Base-by-base conservation (phyloP, 2,113 vertebrate species). In the Xenus cinereus region DNA sequence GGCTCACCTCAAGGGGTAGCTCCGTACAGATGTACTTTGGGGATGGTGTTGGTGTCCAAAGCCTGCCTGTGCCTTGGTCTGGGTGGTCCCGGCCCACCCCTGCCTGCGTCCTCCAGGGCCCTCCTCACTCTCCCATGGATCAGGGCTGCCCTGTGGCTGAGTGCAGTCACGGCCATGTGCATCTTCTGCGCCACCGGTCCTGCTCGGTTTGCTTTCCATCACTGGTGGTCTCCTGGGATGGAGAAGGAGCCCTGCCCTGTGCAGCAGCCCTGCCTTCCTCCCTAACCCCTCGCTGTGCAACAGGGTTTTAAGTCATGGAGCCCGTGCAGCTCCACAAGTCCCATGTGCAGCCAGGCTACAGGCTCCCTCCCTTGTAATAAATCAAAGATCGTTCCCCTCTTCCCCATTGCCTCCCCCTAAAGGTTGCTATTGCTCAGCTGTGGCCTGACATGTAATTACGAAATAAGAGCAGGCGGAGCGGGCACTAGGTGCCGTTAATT, bases 391-490 rank as follows among this genome's bases (percentile, higher is more conserved):
- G 46, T 78, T 56, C 59, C 41, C 24, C 26, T 20, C 72, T 83
- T 83, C 51, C 59, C 41, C 71, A 9, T 12, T 0, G 0, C 91
- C 60, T 69, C 56, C 30, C 20, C 23, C 5, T 5, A 18, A 82
- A 96, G 66, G 81, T 60, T 2, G 12, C 50, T 77, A 18, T 60
- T 84, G 64, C 86, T 95, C 71, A 57, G 53, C 84, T 57, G 46
- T 50, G 80, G 32, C 74, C 80, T 94, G 95, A 41, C 83, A 88
- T 90, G 41, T 84, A 94, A 92, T 93, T 86, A 74, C 4, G 17
- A 63, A 85, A 73, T 76, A 81, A 87, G 56, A 89, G 91, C 67
- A 45, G 71, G 43, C 0, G 0, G n/a, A 87, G 66, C 0, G 0
- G 81, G 62, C 50, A 5, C 43, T 81, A 24, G 72, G 78, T 89